These are phyloP conservation scores for Carlito syrichta DNA, from an alignment of 2,113 vertebrate genomes.

Conservation along the genomic window DNA sequence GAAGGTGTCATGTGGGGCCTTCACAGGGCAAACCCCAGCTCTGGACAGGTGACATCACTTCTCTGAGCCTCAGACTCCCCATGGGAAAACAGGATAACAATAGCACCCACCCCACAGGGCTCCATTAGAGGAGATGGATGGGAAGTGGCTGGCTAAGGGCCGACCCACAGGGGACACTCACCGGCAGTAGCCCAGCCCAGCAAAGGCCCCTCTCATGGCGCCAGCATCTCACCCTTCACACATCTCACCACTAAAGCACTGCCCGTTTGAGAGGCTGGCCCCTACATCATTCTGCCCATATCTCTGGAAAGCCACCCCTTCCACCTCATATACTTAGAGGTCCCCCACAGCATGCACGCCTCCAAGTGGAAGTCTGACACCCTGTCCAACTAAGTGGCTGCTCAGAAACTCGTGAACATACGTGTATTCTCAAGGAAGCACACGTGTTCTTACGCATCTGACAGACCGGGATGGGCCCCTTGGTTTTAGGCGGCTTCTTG, in stretches of 20 bases:
- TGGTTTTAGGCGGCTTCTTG: background rate
- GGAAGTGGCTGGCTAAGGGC: background rate
- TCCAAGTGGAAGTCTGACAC: background rate
- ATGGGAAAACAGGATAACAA: background rate
- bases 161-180: background rate
- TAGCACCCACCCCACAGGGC: fast-evolving
- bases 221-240: background rate
- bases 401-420: background rate
- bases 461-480: background rate
- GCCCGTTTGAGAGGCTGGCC: background rate
- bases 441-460: fast-evolving
- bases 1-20: background rate
- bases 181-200: background rate
- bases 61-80: background rate
- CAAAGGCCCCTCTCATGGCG: background rate
- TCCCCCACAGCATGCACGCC: fast-evolving
- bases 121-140: background rate
- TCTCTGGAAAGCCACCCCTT: background rate
- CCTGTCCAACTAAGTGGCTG: background rate
- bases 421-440: fast-evolving
- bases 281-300: background rate
- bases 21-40: background rate
- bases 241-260: no score
- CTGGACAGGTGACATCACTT: background rate
- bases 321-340: background rate